Evolutionary conservation across 30 jellyfish, hydroid and myxozoan genomes (phyloP).

Genomic region (Aurelia coerulea): DNA sequence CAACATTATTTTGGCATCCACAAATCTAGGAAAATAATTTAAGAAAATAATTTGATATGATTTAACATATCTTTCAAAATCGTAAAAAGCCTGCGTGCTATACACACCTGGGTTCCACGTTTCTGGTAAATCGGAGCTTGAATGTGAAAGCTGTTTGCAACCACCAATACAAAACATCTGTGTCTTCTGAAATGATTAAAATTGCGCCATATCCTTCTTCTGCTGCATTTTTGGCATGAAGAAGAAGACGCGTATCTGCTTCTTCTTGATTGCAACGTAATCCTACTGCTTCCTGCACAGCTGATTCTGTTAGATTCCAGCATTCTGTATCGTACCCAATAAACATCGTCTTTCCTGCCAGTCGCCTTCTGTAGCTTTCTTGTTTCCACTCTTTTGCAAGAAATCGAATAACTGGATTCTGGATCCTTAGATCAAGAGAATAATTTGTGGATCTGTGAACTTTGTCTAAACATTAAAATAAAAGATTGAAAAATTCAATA

Average conservation of each 20-base stretch:
- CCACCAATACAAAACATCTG: slow-evolving; percentile 25
- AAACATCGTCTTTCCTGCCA: slow-evolving; percentile 29
- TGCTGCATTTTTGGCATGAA: slow-evolving; percentile 48
- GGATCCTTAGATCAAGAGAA: too few species aligned
- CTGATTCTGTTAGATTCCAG: slow-evolving; percentile 28
- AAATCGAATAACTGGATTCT: slow-evolving; percentile 16
- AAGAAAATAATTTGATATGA: too few species aligned
- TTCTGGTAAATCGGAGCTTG: too few species aligned
- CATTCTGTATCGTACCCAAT: slow-evolving; percentile 27
- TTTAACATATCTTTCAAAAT: too few species aligned
- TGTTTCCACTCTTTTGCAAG: slow-evolving; percentile 35
- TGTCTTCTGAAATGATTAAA: slow-evolving; percentile 30
- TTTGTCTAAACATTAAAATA: too few species aligned
- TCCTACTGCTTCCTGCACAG: slow-evolving; percentile 21
- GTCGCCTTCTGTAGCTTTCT: slow-evolving; percentile 14
- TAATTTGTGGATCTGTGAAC: too few species aligned
- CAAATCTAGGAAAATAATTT: too few species aligned
- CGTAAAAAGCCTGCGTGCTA: too few species aligned
- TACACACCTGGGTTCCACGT: too few species aligned
- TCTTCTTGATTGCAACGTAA: slow-evolving; percentile 39
- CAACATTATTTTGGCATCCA: too few species aligned
- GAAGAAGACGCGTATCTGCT: too few species aligned
- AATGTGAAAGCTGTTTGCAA: slow-evolving; percentile 17
- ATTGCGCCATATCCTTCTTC: slow-evolving; percentile 41
- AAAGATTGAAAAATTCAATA: too few species aligned